Base-by-base conservation (phyloP, 1,140 invertebrate species). In the Leptinotarsa texana region DNA sequence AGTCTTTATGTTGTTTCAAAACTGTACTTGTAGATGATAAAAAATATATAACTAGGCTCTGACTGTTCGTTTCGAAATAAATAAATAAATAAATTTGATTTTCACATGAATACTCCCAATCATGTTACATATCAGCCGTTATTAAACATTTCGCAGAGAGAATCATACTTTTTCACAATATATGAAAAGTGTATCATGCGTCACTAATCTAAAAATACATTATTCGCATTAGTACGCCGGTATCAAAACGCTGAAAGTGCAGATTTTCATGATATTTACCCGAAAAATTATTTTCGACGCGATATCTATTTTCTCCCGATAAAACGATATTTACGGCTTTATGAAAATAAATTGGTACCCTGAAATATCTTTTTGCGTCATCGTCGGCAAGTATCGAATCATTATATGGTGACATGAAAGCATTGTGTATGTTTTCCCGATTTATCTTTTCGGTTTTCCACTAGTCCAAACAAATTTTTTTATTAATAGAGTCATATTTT, bases 311-410 rank as follows among this genome's bases (percentile, higher is more conserved):
- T 63, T 62, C 42, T 72, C 24, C 70, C 51, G 63, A 72, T 72
- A 72, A 72, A 72, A 72, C 42, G 51, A 63, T 72, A 72, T 72
- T 72, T 72, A 72, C 61, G 61, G 70, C 21, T 61, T 72, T 63
- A 72, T 72, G 70, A 62, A 72, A 72, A 72, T 72, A 72, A 62
- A 72, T 72, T 72, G 15, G 70, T 17, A 17, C 42, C 70, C 48
- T 48, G 48, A 72, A 72, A 72, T 72, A 72, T 47, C 22, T 63
- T 42, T 42, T 42, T 72, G 70, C 70, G 70, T 72, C 70, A 72
- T 24, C 21, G 49, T 13, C n/a, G 33, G 51, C 61, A 17, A 69
- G 48, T 69, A 69, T 69, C 51, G 63, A 51, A 57, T 47, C 42
- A 57, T 71, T 21, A 62, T 71, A 72, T 63, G 70, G 70, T 72